Percentiles rank a stretch among this genome's conserved stretches.
Conservation (phyloP, 2,888 invertebrate genomes). For the Epicampocera succincta region DNA sequence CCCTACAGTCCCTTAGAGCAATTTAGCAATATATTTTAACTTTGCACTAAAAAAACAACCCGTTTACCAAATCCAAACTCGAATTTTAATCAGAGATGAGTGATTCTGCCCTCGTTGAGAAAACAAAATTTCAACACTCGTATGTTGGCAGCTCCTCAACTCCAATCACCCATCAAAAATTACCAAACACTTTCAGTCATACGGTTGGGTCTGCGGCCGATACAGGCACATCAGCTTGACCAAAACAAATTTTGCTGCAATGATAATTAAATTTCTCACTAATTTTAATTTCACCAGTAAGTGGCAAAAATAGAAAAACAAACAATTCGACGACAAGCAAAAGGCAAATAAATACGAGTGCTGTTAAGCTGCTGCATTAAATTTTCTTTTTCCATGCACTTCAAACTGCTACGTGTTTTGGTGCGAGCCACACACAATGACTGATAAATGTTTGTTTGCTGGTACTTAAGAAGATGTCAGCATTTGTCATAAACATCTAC, state of each 20-base stretch:
- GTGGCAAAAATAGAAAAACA: constrained; percentile 34
- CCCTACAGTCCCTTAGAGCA: too few species aligned
- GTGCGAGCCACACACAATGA: constrained; percentile 16
- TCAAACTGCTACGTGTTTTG: not conserved
- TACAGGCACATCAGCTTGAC: not conserved
- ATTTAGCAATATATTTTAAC: too few species aligned
- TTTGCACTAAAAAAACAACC: too few species aligned
- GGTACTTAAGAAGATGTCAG: constrained; percentile 64
- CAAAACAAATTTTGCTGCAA: constrained; percentile 1
- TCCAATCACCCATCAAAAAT: not conserved
- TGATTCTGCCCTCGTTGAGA: too few species aligned
- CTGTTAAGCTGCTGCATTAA: constrained; percentile 42
- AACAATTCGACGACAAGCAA: constrained; percentile 8
- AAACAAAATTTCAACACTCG: too few species aligned
- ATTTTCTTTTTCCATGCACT: constrained; percentile 16
- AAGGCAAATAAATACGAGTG: not conserved
- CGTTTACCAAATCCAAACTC: too few species aligned
- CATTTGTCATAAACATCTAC: constrained; percentile 55
- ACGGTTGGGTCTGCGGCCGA: not conserved
- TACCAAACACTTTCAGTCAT: not conserved
- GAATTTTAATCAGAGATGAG: too few species aligned
- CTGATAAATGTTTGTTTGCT: constrained; percentile 40
- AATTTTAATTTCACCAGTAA: constrained; percentile 62
- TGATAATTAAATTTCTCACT: constrained; percentile 63
- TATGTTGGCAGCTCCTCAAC: not conserved